Evolutionary conservation across 2,797 vertebrate genomes (phyloP), one percentile per base, ranked within the genome.

Genomic region (Staurois parvus): DNA sequence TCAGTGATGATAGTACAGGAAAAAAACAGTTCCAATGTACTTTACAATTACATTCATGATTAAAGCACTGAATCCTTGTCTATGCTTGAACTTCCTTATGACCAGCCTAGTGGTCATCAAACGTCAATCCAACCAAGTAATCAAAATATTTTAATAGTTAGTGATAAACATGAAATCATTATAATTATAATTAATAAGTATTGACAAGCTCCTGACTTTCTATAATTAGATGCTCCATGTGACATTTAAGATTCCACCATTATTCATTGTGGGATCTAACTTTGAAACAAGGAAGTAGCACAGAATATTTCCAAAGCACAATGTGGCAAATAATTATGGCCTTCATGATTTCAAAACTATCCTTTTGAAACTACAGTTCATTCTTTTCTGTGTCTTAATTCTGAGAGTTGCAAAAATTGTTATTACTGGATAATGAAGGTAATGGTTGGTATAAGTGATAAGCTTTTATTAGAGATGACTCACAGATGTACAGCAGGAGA

Each of bases 121-220:
- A 26, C 4, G 8, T 13, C 24, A 67, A 24, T 69, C 9, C 37
- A 30, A 79, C 62, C n/a, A 68, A 48, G 67, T 42, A 68, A 15
- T 79, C 17, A 48, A 12, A 10, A 12, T 12, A 37, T 37, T 37
- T 37, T 37, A 37, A 8, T 37, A 30, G 76, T 29, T 15, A 42
- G 28, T 48, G 64, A 68, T 68, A 28, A 68, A 67, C 64, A 78
- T 13, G 11, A 45, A 45, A 45, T 45, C 42, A 45, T 45, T 48
- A 62, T 77, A 84, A 30, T 32, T 70, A 76, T 83, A 52, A 83
- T 69, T 84, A 45, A 76, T 28, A 45, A 68, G 62, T 72, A 64
- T 32, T 11, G 37, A 62, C 62, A 30, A 84, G 34, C 48, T 28
- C 52, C 40, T 62, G 62, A 59, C 29, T 59, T 69, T 79, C 66